phyloP scores from a whole-genome alignment of 1,140 invertebrate species.

The Platyura marginata region DNA sequence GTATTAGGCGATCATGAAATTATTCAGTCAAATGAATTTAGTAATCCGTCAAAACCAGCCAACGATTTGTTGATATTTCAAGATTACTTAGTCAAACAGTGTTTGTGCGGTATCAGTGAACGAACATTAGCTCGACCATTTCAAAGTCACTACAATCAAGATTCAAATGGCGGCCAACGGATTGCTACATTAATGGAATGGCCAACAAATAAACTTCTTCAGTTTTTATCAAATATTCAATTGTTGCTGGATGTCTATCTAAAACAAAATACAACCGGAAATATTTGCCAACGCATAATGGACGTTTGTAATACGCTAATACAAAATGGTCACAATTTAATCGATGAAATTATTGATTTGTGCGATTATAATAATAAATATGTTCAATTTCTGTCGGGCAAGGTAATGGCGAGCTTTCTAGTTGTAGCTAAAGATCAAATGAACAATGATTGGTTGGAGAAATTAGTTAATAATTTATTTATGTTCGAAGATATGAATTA shows the following conservation, averaged over 20 bases:
- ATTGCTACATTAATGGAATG: slow-evolving; percentile 41
- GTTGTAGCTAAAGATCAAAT: slow-evolving; percentile 57
- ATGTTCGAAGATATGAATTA: slow-evolving; percentile 33
- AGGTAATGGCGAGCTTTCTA: slow-evolving; percentile 63
- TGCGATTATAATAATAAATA: slow-evolving; percentile 59
- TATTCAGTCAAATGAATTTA: too few relatives aligned
- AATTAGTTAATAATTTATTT: slow-evolving; percentile 43
- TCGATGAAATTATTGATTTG: slow-evolving; percentile 64
- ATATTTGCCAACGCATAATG: slow-evolving; percentile 58
- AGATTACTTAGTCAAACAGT: slow-evolving; percentile 47
- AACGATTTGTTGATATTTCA: slow-evolving; percentile 22
- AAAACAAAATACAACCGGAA: slow-evolving; percentile 60
- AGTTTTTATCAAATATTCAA: slow-evolving; percentile 65
- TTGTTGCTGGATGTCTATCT: slow-evolving; percentile 66
- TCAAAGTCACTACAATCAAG: slow-evolving; percentile 35
- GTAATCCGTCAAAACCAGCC: too few relatives aligned
- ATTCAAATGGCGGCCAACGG: slow-evolving; percentile 28
- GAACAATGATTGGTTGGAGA: slow-evolving; percentile 56
- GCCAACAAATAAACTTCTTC: slow-evolving; percentile 47
- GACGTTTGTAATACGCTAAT: slow-evolving; percentile 62
- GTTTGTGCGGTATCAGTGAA: slow-evolving; percentile 57
- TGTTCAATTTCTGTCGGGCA: slow-evolving; percentile 57
- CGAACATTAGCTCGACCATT: slow-evolving; percentile 46
- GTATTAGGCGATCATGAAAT: too few relatives aligned
- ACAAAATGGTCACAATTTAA: slow-evolving; percentile 58